A percentile compares a stretch with the other conserved stretches of the same genome.
These are phyloP conservation scores for Zeuzera pyrina DNA, from an alignment of 2,888 invertebrate species.

Conservation along the genomic window DNA sequence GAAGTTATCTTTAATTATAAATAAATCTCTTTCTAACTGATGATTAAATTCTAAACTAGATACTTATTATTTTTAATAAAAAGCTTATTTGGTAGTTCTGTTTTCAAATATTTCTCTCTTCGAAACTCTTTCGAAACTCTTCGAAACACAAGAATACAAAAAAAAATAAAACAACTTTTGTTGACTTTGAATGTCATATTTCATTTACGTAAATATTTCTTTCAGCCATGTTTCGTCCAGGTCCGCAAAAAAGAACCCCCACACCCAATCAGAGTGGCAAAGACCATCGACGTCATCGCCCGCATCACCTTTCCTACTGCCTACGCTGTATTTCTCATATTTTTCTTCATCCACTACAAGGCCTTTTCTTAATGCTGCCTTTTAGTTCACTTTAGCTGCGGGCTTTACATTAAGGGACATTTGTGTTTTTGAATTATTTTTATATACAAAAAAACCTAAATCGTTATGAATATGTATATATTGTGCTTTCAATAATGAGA, in stretches of 20 bases:
- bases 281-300: conserved; percentile 95
- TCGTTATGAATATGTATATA: too few relatives aligned
- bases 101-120: too few relatives aligned
- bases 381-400: conserved; percentile 25
- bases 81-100: too few relatives aligned
- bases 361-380: conserved; percentile 80
- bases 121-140: too few relatives aligned
- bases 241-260: conserved; percentile 93
- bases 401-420: conserved; percentile 42
- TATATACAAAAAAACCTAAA: too few relatives aligned
- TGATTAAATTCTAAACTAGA: too few relatives aligned
- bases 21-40: too few relatives aligned
- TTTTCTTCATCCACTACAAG: conserved; percentile 96
- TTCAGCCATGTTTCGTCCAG: conserved; percentile 87
- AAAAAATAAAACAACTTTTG: too few relatives aligned
- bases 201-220: conserved; percentile 50
- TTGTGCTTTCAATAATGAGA: conserved; percentile 19
- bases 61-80: too few relatives aligned
- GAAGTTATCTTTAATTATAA: too few relatives aligned
- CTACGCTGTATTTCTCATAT: conserved; percentile 93
- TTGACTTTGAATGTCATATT: conserved; percentile 45
- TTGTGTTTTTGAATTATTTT: too few relatives aligned
- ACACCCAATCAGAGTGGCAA: conserved; percentile 93
- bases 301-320: conserved; percentile 95
- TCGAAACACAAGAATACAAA: too few relatives aligned